Evolutionary conservation across 1,140 invertebrate species (phyloP), one percentile per base, ranked within the genome.

Genomic region (Macrobrachium rosenbergii): DNA sequence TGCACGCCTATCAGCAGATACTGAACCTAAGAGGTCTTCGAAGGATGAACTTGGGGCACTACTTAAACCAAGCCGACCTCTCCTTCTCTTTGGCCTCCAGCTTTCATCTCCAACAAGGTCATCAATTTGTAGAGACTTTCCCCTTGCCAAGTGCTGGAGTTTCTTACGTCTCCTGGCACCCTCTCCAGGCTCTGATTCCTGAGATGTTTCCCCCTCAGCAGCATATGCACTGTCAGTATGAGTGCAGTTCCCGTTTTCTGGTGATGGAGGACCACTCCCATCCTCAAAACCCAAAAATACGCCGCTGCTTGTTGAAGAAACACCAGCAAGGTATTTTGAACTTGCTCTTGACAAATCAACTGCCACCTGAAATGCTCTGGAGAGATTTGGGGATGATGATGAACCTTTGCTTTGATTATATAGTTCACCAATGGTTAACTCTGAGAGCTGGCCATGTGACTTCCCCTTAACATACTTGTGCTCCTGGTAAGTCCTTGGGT

Each of bases 261-360:
- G 84, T 19, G 83, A 79, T 12, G 83, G 64, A n/a, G 83, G 83
- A 23, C 58, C 79, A 75, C 85, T 75, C 37, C 63, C 78, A 62
- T 87, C 85, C 78, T 80, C 85, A 43, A 59, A 72, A 8, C 63
- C 85, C 63, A 87, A 52, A 63, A 63, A 87, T 17, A 87, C 85
- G 12, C 85, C 85, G 60, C 85, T 87, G 79, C 85, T 87, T n/a
- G 78, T 73, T 12, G 85, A 87, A 28, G 85, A 87, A 28, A 87
- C 67, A 17, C 85, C 85, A 5, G 72, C 77, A 58, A 87, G 60
- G 45, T 81, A 63, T 16, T 73, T 69, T 7, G 85, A 87, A 52
- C 85, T 80, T 45, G 85, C 72, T 62, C 69, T 63, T 21, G 85
- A 87, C 19, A 87, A 43, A 58, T 87, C 77, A 14, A 75, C 85